Evolutionary conservation across 2,888 invertebrate genomes (phyloP), one percentile per base, ranked within the genome.

Genomic region (Drosophila nr. fundita): DNA sequence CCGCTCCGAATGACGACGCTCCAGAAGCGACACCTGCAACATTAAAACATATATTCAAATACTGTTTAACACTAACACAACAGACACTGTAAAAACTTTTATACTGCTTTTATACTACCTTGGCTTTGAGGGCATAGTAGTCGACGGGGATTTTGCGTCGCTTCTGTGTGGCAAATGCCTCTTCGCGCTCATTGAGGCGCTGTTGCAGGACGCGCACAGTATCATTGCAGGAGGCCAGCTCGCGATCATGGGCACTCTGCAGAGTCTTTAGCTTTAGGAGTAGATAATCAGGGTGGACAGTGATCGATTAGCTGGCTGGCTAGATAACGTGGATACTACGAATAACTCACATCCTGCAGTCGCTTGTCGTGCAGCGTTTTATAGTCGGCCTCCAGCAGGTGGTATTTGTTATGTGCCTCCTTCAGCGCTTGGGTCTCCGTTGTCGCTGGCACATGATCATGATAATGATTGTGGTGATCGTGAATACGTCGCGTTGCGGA

Each of bases 281-380:
- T 11, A 52, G 30, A 52, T 32, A 36, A 34, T 18, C 0, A 48
- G 54, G 71, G 71, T 66, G 50, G 24, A 45, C 13, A 45, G 13
- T 45, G 45, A 6, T 15, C 24, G 24, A 24, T 45, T 27, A 45
- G 45, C 45, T 15, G 15, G 45, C 24, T 24, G 15, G 15, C 24
- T 4, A 8, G 8, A 8, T 45, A 8, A 24, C 8, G 27, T 15
- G 24, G 15, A 15, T 45, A 4, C 34, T 2, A 45, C 2, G 11
- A 3, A 4, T 10, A 36, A 85, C 96, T 96, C 92, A 97, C 96
- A 93, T 97, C 97, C 92, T 96, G 96, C 83, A 97, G 94, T 62
- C 97, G 94, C 91, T 97, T 97, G 81, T 95, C 96, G 91, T 97
- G 96, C 82, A 97, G 92, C 71, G 95, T 93, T 91, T 96, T 96